Percentiles rank a stretch among this genome's conserved stretches.
These are phyloP conservation scores for Eidolon helvum DNA, from an alignment of 2,113 vertebrate species.

Conservation along the genomic window DNA sequence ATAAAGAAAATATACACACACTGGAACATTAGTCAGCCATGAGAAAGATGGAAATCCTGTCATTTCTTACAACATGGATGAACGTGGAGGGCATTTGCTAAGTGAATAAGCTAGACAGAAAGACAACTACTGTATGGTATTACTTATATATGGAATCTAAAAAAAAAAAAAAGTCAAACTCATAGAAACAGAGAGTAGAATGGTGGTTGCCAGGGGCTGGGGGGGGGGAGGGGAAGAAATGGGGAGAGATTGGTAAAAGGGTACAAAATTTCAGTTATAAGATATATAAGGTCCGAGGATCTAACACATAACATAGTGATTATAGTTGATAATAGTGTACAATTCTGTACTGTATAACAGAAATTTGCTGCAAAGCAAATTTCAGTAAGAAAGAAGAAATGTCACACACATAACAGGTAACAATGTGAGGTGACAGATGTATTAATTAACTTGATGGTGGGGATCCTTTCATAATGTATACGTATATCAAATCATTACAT, in stretches of 20 bases:
- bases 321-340: too few species aligned
- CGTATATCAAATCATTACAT: neutral
- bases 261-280: neutral
- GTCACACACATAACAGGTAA: neutral
- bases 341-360: neutral
- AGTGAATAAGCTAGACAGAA: neutral
- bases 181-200: neutral
- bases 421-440: neutral
- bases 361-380: neutral
- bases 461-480: neutral
- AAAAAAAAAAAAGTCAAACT: neutral
- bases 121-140: neutral
- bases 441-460: neutral
- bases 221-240: neutral
- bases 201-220: neutral
- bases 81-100: neutral
- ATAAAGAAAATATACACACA: too few species aligned
- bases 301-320: neutral
- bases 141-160: neutral
- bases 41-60: neutral
- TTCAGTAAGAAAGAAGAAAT: neutral
- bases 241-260: neutral
- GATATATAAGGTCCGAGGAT: neutral
- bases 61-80: neutral
- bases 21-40: neutral